Conservation (phyloP, 2,113 vertebrate species). For the Bufo gargarizans region DNA sequence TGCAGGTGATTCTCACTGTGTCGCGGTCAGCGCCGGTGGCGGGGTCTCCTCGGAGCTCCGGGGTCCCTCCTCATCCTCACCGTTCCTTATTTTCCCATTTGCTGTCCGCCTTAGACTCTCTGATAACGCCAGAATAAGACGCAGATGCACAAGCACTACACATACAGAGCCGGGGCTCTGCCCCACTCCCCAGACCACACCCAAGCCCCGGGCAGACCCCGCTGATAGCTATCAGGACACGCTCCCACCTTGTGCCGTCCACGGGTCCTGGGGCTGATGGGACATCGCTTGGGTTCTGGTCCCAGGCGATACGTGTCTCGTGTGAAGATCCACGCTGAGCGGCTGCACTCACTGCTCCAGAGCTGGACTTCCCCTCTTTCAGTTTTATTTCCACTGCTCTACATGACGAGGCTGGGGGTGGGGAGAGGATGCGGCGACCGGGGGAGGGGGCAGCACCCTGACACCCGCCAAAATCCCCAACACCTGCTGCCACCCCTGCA, state of each 20-base stretch:
- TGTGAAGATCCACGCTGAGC: not conserved
- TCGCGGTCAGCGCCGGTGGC: no score
- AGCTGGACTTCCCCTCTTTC: not conserved
- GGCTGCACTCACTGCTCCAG: not conserved
- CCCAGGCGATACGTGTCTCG: no score
- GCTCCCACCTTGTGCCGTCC: not conserved
- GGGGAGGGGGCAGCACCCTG: not conserved
- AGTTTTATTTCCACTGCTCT: not conserved
- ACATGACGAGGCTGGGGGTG: not conserved
- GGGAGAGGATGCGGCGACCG: not conserved
- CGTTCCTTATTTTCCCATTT: no score
- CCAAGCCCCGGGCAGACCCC: not conserved
- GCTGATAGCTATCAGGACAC: not conserved
- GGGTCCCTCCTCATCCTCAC: no score
- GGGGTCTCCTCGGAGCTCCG: no score
- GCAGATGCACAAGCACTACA: no score
- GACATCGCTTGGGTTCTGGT: not conserved
- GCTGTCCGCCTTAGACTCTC: no score
- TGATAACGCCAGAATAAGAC: no score
- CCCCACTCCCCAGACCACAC: no score
- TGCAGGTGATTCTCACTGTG: no score
- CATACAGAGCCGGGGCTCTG: no score
- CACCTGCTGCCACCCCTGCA: not conserved
- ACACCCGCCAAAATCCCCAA: not conserved
- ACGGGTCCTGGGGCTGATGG: not conserved